Evolutionary conservation across 2,113 vertebrate genomes (phyloP).

Genomic region (Tursiops truncatus): DNA sequence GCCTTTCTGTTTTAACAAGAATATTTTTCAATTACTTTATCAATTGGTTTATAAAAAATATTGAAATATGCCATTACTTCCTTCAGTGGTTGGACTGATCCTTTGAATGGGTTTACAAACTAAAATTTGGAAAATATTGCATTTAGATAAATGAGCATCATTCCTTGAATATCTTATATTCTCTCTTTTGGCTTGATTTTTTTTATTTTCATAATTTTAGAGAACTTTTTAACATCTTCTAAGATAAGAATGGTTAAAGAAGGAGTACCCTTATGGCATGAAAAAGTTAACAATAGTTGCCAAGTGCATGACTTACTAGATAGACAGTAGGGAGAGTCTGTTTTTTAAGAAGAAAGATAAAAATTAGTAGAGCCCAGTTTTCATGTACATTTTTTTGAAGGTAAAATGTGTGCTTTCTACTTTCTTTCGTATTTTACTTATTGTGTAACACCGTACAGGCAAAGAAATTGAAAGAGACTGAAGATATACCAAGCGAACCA

Average conservation of each 20-base stretch:
- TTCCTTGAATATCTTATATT: neutral
- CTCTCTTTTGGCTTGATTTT: neutral
- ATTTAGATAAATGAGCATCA: neutral
- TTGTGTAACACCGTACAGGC: conserved; percentile 69
- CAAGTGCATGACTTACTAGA: neutral
- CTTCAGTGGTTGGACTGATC: neutral
- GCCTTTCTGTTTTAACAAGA: conserved; percentile 4
- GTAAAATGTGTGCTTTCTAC: neutral
- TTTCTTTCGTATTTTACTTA: neutral
- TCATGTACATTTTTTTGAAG: neutral
- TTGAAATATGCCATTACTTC: neutral
- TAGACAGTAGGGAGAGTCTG: neutral
- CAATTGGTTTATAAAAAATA: neutral
- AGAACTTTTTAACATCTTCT: neutral
- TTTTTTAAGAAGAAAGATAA: conserved; percentile 16
- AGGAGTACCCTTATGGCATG: neutral
- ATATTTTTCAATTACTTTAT: conserved; percentile 12
- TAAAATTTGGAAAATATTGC: neutral
- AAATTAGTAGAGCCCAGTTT: neutral
- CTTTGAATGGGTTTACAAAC: neutral
- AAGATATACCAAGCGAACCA: conserved; percentile 75
- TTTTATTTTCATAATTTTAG: neutral
- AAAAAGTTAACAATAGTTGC: neutral
- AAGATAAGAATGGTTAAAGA: neutral
- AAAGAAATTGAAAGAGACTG: conserved; percentile 83